Evolutionary conservation across 2,797 vertebrate genomes (phyloP), one percentile per base, ranked within the genome.

Genomic region (Emys orbicularis): DNA sequence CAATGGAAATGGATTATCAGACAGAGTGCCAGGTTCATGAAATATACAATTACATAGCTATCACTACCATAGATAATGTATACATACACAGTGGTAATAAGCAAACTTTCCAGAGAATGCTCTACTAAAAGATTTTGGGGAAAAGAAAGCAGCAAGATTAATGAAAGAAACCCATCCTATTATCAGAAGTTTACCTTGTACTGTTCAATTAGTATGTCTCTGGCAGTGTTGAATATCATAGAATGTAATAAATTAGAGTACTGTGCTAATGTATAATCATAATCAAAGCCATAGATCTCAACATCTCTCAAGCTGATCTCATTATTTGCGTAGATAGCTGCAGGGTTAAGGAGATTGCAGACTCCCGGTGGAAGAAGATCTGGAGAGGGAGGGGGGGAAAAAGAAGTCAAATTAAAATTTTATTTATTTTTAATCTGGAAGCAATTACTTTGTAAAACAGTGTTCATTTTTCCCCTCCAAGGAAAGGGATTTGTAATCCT

Each of bases 251-350:
- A 93, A 74, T 98, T 98, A n/a, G 98, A 98, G 18, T 98, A 99
- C 72, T 99, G 98, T 27, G 98, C 98, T 93, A 99, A 96, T 0
- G 98, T 99, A 92, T 99, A 98, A 86, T 99, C 98, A 0, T 98
- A 99, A 97, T 99, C 98, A 37, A 99, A 99, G 92, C 98, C 98
- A 2, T 98, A 99, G 50, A 99, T 98, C 91, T 99, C 98, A 1
- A 99, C 97, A 2, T 98, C 98, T 56, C 94, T 95, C 88, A 99
- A 95, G 92, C 98, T 98, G 98, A 99, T 98, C 97, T 99, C 98
- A 0, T 99, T 99, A 98, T 99, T 99, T 50, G 98, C 98, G 0
- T 98, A 99, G 96, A 99, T 98, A 65, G 98, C 98, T 0, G 98
- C 98, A 0, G 98, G 98, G 93, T 98, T 98, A 79, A 98, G 98